Base-by-base conservation (phyloP, 2,888 invertebrate species). In the Amaurobius ferox region DNA sequence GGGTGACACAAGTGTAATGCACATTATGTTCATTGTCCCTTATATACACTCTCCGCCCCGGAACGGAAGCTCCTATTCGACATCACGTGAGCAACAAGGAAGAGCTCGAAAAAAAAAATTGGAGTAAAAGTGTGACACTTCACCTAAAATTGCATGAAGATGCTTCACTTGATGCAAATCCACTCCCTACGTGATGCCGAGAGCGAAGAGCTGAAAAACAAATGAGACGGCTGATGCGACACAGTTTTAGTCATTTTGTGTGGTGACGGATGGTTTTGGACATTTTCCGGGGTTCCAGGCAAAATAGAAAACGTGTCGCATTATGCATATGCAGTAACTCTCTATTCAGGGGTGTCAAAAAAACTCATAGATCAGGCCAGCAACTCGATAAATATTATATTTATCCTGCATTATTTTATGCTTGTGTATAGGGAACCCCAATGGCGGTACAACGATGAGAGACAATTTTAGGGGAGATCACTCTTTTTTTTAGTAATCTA, bases 211-310 rank as follows among this genome's bases (percentile, higher is more conserved):
- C 55, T 55, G 5, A 3, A 23, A 16, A 23, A 7, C 5, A 55
- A 23, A 55, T 1, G 23, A 5, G 16, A 11, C 29, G 70, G 61
- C 61, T 23, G 61, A 35, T 16, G 40, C 70, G 78, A 78, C 78
- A 78, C 61, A n/a, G 62, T 40, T 78, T 64, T 61, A 44, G 70
- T 40, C 77, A 67, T 23, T 55, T 9, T 55, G 1, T 23, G 55
- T 23, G 55, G 13, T 0, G 32, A 35, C 19, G 9, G n/a, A 23
- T 68, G 28, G 29, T 35, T 9, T n/a, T 30, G 32, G 62, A 23
- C 1, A 28, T 44, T 73, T 79, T 67, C 79, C 79, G 66, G 72
- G 72, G 72, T 72, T 68, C 23, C 26, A 11, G 55, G 55, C 5
- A 55, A 23, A 44, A 39, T 64, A n/a, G n/a, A n/a, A 23, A 26